phyloP scores from a whole-genome alignment of 2,888 invertebrate species.

The Strigamia transsilvanica region DNA sequence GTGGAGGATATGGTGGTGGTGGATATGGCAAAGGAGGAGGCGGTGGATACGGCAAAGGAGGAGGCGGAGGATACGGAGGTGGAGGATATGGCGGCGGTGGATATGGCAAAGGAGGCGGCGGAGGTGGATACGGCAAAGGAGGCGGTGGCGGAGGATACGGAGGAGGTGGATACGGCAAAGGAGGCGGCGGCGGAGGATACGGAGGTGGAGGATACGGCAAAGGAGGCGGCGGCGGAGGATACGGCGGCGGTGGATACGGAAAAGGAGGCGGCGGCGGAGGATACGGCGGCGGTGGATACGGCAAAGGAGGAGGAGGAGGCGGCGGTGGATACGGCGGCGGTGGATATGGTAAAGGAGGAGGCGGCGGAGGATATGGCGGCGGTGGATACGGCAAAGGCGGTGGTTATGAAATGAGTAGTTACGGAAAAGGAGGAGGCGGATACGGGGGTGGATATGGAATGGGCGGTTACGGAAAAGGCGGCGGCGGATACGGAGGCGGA shows the following conservation, averaged over 20 bases:
- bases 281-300: constrained; percentile 28
- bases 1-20: constrained; percentile 10
- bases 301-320: not conserved
- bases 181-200: not conserved
- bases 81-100: constrained; percentile 17
- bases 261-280: constrained; percentile 19
- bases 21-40: not conserved
- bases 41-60: constrained; percentile 1
- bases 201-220: not conserved
- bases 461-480: constrained; percentile 26
- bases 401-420: constrained; percentile 20
- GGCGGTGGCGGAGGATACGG: not conserved
- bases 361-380: too few relatives aligned
- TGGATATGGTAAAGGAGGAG: not conserved
- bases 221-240: constrained; percentile 51
- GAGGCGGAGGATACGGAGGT: not conserved
- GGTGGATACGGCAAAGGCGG: constrained; percentile 4
- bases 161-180: not conserved
- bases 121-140: constrained; percentile 6
- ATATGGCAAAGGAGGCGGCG: constrained; percentile 20
- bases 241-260: constrained; percentile 35
- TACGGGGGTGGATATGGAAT: constrained; percentile 28
- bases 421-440: constrained; percentile 2
- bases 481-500: not conserved
- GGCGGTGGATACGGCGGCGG: not conserved